A percentile compares a stretch with the other conserved stretches of the same genome.
These are phyloP conservation scores for Cyaniris semiargus DNA, from an alignment of 2,888 invertebrate genomes.

Conservation along the genomic window DNA sequence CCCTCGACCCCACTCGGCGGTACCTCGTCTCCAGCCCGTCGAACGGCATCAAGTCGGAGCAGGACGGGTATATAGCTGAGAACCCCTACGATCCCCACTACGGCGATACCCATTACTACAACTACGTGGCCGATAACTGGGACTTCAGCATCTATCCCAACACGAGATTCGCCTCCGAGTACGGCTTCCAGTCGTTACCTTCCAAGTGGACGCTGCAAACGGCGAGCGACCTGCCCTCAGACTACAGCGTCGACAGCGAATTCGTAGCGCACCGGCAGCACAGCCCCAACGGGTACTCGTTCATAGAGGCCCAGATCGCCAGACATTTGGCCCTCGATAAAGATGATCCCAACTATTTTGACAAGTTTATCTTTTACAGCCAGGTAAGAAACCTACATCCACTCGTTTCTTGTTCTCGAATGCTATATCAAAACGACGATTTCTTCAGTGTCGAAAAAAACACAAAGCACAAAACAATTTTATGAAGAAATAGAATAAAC, in stretches of 20 bases:
- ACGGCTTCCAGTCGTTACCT: conserved; percentile 95
- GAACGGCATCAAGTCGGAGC: conserved; percentile 87
- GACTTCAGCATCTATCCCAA: conserved; percentile 86
- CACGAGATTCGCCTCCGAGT: conserved; percentile 96
- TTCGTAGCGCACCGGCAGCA: conserved; percentile 92
- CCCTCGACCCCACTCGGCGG: conserved; percentile 82
- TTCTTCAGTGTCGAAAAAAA: neutral
- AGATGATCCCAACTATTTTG: conserved; percentile 78
- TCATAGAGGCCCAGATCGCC: conserved; percentile 82
- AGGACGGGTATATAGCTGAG: conserved; percentile 87
- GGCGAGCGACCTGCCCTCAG: conserved; percentile 74
- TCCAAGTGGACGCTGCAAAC: conserved; percentile 84
- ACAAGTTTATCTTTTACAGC: conserved; percentile 88
- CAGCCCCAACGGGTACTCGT: conserved; percentile 85
- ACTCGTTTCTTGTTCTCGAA: neutral
- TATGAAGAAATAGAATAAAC: too few relatives aligned
- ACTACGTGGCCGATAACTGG: conserved; percentile 91
- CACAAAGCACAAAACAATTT: too few relatives aligned
- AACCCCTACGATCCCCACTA: conserved; percentile 89
- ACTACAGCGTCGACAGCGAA: conserved; percentile 77
- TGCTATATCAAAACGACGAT: neutral
- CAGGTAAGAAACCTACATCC: conserved; percentile 80
- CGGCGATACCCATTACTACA: conserved; percentile 97
- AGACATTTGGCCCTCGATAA: conserved; percentile 82
- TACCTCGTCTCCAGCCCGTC: conserved; percentile 95